Evolutionary conservation across 1,140 invertebrate genomes (phyloP).

Genomic region (Microvelia longipes): DNA sequence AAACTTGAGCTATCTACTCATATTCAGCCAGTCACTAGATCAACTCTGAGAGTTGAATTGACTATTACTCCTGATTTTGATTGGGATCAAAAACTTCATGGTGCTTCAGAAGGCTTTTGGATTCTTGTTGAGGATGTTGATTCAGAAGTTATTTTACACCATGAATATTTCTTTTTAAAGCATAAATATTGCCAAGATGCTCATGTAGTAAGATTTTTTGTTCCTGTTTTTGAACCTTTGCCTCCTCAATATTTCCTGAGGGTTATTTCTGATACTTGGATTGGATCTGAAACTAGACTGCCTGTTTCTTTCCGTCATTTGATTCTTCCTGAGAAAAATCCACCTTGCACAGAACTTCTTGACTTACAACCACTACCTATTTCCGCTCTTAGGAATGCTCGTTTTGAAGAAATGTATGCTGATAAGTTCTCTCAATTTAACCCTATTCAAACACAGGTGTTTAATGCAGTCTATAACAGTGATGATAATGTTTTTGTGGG

Average conservation of each 20-base stretch:
- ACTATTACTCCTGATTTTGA: conserved; percentile 99
- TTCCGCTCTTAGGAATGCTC: conserved; percentile 63
- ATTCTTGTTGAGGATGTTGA: conserved; percentile 97
- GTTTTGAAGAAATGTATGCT: conserved; percentile 72
- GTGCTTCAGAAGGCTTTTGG: conserved; percentile 95
- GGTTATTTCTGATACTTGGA: conserved; percentile 50
- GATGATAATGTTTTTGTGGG: conserved; percentile 98
- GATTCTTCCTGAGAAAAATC: conserved; percentile 94
- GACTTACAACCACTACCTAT: conserved; percentile 91
- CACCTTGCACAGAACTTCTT: conserved; percentile 93
- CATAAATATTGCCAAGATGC: conserved; percentile 88
- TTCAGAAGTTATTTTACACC: conserved; percentile 87
- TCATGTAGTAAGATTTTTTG: conserved; percentile 94
- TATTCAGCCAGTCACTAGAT: conserved; percentile 90
- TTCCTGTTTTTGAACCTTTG: conserved; percentile 94
- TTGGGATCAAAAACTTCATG: conserved; percentile 96
- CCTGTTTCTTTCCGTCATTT: conserved; percentile 96
- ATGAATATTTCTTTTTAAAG: conserved; percentile 95
- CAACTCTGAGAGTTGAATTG: conserved; percentile 84
- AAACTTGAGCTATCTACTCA: conserved; percentile 88
- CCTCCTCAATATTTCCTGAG: conserved; percentile 94
- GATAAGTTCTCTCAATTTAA: conserved; percentile 89
- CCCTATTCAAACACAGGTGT: conserved; percentile 98
- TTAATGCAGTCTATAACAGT: conserved; percentile 95
- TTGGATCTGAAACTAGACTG: conserved; percentile 85